Evolutionary conservation across 2,797 vertebrate species (phyloP).

Genomic region (Adelosebastes latens): DNA sequence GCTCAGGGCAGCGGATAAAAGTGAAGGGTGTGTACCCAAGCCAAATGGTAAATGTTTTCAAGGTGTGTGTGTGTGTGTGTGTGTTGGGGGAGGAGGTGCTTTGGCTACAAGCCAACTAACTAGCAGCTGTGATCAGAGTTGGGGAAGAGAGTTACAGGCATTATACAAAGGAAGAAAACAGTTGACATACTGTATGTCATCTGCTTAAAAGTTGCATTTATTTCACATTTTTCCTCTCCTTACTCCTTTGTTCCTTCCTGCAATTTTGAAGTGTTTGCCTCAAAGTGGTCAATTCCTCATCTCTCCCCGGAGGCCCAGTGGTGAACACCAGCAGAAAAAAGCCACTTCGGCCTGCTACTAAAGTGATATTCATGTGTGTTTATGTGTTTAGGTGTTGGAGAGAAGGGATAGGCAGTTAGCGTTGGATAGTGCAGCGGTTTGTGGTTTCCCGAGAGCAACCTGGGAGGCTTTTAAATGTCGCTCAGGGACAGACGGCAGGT

Average conservation of each 20-base stretch:
- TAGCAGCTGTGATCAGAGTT: slow-evolving; percentile 59
- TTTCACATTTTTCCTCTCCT: neutral
- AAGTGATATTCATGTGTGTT: slow-evolving; percentile 67
- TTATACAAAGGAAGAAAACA: slow-evolving; percentile 38
- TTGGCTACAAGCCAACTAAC: slow-evolving; percentile 60
- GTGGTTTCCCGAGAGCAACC: slow-evolving; percentile 73
- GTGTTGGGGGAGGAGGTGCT: slow-evolving; percentile 19
- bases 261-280: slow-evolving; percentile 37
- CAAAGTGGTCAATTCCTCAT: slow-evolving; percentile 41
- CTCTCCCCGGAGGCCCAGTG: slow-evolving; percentile 32
- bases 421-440: slow-evolving; percentile 53
- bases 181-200: slow-evolving; percentile 19
- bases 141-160: slow-evolving; percentile 40
- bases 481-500: slow-evolving; percentile 76
- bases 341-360: slow-evolving; percentile 53
- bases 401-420: slow-evolving; percentile 51
- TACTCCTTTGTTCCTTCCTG: slow-evolving; percentile 16
- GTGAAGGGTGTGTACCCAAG: slow-evolving; percentile 40
- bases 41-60: slow-evolving; percentile 54
- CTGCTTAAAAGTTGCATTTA: neutral
- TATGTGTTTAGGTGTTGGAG: slow-evolving; percentile 41
- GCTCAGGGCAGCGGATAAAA: slow-evolving; percentile 25
- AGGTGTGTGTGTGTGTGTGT: slow-evolving; percentile 26
- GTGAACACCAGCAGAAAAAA: slow-evolving; percentile 47
- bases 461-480: slow-evolving; percentile 77